phyloP scores from a whole-genome alignment of 2,113 vertebrate genomes.

The Tursiops truncatus region DNA sequence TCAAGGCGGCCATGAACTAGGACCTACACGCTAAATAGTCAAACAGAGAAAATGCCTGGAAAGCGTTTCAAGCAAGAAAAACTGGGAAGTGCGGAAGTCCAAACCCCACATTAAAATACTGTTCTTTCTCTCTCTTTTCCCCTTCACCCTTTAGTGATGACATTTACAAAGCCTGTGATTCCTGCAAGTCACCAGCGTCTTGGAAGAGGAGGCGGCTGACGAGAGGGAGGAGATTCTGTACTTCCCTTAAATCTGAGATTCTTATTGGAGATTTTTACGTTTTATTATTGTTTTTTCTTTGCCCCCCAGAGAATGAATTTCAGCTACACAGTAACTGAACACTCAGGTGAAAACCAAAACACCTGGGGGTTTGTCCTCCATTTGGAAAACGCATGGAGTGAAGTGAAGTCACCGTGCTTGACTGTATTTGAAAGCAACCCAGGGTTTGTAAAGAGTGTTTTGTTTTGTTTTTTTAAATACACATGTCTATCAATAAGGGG shows the following conservation, averaged over 20 bases:
- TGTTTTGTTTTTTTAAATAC: not conserved
- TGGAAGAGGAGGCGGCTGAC: not conserved
- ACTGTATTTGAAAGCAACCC: not conserved
- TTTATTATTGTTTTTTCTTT: not conserved
- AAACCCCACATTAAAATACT: not conserved
- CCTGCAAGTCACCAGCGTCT: not conserved
- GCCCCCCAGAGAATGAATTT: not conserved
- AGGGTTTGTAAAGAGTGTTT: not conserved
- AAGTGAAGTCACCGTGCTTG: not conserved
- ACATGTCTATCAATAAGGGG: not conserved
- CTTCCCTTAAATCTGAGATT: not conserved
- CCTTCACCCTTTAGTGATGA: not conserved
- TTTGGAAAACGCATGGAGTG: no score
- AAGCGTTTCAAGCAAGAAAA: not conserved
- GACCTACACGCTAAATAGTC: not conserved
- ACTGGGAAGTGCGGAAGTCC: not conserved
- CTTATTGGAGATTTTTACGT: not conserved
- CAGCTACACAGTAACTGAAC: not conserved
- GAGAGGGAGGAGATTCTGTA: accelerated
- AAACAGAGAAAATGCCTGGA: not conserved
- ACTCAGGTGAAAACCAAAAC: not conserved
- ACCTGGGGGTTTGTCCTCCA: no score
- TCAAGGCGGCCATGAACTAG: not conserved
- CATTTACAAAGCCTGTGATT: not conserved
- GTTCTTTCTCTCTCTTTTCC: not conserved